Base-by-base conservation (phyloP, 2,113 vertebrate species). In the Misgurnus anguillicaudatus region DNA sequence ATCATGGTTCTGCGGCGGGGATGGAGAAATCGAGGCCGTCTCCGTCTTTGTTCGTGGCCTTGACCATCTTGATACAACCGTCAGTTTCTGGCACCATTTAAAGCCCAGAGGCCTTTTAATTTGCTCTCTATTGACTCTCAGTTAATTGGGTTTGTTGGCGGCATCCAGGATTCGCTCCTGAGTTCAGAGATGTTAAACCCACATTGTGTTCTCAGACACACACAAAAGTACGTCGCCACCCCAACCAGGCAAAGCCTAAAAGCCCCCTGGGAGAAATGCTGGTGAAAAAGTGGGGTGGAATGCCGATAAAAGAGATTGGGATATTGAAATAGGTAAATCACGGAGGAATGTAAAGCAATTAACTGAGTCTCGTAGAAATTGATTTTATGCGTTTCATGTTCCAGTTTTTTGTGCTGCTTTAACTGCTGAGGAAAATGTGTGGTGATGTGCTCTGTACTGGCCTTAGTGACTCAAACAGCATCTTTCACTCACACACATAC, bases 141-240 rank as follows among this genome's bases (percentile, higher is more conserved):
- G 86, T 90, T 93, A 93, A 93, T 93, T 93, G 92, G 91, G 88
- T 91, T 83, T 86, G 83, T 87, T 83, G 86, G 86, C 86, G 79
- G 90, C 88, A 87, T 88, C 88, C 87, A 90, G 86, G 90, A 88
- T 89, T 86, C 77, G 80, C 85, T 87, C 86, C 80, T 48, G 58
- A 87, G 87, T 89, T 92, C 88, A 89, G 77, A 87, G 83, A 83
- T 87, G 79, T 89, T 88, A 90, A 92, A 88, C 82, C 86, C 84
- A 85, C 73, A 86, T 88, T 91, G 87, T 89, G 82, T 87, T 89
- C 85, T 62, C 86, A 83, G 77, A 82, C 73, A 84, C 85, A 67
- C 82, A 80, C 80, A 90, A 87, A 91, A 89, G 83, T 70, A 87
- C 84, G 81, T 79, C 70, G 58, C 81, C 64, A 79, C 75, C 69